Percentiles rank a stretch among this genome's conserved stretches.
phyloP scores from a whole-genome alignment of 2,113 vertebrate genomes.

The Ophthalmolycus amberensis region DNA sequence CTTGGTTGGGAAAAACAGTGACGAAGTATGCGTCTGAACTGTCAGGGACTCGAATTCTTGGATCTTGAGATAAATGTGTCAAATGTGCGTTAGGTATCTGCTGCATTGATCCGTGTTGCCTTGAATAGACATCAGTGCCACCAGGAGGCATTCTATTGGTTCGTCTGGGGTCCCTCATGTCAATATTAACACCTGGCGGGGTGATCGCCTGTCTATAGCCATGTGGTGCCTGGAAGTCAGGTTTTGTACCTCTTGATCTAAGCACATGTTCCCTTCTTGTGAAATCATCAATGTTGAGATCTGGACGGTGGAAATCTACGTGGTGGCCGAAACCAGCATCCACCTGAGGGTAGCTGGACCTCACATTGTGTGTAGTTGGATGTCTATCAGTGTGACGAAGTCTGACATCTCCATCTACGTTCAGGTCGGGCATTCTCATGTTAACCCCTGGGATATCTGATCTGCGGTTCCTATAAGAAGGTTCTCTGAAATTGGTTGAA shows the following conservation, averaged over 20 bases:
- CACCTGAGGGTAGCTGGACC: conserved; percentile 47
- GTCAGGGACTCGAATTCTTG: neutral
- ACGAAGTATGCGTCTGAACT: conserved; percentile 57
- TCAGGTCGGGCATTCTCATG: conserved; percentile 54
- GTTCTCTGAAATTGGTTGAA: conserved; percentile 37
- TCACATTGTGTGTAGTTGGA: conserved; percentile 17
- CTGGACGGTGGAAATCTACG: conserved; percentile 55
- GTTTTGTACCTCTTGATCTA: conserved; percentile 56
- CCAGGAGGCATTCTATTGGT: conserved; percentile 6
- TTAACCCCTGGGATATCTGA: conserved; percentile 47
- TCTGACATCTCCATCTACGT: conserved; percentile 56
- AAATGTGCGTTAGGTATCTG: neutral
- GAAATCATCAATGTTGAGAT: conserved; percentile 78
- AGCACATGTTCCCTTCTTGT: conserved; percentile 65
- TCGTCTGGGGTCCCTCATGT: conserved; percentile 29
- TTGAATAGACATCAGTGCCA: neutral
- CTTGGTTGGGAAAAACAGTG: conserved; percentile 63
- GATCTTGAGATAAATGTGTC: conserved; percentile 21
- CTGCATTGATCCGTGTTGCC: neutral
- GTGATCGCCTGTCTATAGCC: conserved; percentile 5
- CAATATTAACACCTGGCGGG: neutral
- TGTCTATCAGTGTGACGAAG: conserved; percentile 11
- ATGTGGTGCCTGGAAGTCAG: conserved; percentile 22
- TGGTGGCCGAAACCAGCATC: conserved; percentile 12
- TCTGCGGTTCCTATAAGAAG: conserved; percentile 42